phyloP scores from a whole-genome alignment of 1,140 invertebrate species.

The Megalopta genalis region DNA sequence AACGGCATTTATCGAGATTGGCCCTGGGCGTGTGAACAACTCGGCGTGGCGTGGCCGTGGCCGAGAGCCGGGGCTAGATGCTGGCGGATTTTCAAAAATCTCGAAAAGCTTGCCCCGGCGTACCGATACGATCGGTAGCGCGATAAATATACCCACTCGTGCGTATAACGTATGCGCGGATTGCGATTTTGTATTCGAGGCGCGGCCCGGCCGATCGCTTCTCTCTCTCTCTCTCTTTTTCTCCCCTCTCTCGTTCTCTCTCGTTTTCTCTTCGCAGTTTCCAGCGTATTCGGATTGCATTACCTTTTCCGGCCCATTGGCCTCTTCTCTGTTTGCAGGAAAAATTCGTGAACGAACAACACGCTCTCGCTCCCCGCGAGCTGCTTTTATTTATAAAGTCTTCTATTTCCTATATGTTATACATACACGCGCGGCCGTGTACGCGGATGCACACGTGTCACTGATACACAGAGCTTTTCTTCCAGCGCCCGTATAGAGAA shows the following conservation, averaged over 20 bases:
- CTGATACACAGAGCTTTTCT: too few species aligned
- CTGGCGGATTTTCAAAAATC: slow-evolving; percentile 57
- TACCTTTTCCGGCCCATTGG: slow-evolving; percentile 51
- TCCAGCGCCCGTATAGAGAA: too few species aligned
- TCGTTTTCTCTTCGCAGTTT: neutral
- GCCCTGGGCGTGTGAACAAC: slow-evolving; percentile 57
- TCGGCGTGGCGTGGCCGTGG: slow-evolving; percentile 31
- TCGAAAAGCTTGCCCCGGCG: slow-evolving; percentile 45
- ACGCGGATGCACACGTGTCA: too few species aligned
- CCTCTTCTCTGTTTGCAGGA: slow-evolving; percentile 25
- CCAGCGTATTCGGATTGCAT: slow-evolving; percentile 54
- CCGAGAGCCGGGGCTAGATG: slow-evolving; percentile 41
- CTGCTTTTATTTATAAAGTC: slow-evolving; percentile 13
- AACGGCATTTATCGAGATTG: slow-evolving; percentile 64
- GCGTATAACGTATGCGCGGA: slow-evolving; percentile 57
- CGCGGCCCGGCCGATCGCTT: slow-evolving; percentile 11
- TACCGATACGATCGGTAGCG: slow-evolving; percentile 37
- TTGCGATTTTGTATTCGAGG: slow-evolving; percentile 54
- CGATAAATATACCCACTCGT: slow-evolving; percentile 59
- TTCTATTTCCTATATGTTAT: too few species aligned
- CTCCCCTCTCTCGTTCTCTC: too few species aligned
- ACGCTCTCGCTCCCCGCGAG: slow-evolving; percentile 2
- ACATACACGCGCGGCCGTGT: too few species aligned
- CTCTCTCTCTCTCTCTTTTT: neutral
- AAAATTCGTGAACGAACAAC: slow-evolving; percentile 16